Percentiles rank a stretch among this genome's conserved stretches.
Conservation (phyloP, 2,888 invertebrate species). For the Strigamia transsilvanica region DNA sequence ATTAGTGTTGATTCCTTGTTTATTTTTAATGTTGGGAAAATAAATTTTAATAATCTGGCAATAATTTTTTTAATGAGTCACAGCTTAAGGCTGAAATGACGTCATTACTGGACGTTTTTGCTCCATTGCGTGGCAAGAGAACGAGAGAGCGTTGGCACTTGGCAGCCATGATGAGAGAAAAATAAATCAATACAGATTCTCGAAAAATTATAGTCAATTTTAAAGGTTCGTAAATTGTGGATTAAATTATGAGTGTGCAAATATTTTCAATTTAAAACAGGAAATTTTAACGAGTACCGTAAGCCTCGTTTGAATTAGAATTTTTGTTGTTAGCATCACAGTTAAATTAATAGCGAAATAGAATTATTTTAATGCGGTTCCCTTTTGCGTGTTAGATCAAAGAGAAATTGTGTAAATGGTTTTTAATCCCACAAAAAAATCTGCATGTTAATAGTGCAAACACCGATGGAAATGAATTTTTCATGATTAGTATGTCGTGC, state of each 20-base stretch:
- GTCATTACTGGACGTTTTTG: background rate
- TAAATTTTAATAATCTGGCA: constrained; percentile 37
- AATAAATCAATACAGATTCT: constrained; percentile 4
- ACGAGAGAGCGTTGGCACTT: background rate
- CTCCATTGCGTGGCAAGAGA: background rate
- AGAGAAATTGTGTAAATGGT: constrained; percentile 27
- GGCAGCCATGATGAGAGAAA: constrained; percentile 19
- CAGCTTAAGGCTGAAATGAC: constrained; percentile 2
- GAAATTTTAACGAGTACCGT: too few species aligned
- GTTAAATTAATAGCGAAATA: background rate
- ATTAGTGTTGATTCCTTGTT: constrained; percentile 29
- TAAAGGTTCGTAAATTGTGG: background rate
- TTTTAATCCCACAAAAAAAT: constrained; percentile 14
- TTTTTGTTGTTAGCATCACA: background rate
- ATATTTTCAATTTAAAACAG: too few species aligned
- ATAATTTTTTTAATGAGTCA: constrained; percentile 40
- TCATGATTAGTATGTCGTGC: constrained; percentile 34
- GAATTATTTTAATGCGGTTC: background rate
- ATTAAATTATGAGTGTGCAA: background rate
- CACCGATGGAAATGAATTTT: constrained; percentile 22
- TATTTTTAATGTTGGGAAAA: constrained; percentile 31
- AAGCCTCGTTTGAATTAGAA: background rate
- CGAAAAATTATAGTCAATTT: background rate
- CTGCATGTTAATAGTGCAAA: constrained; percentile 13
- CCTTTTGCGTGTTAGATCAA: constrained; percentile 18